Evolutionary conservation across 2,888 invertebrate species (phyloP), one percentile per base, ranked within the genome.

Genomic region (Acronicta psi): DNA sequence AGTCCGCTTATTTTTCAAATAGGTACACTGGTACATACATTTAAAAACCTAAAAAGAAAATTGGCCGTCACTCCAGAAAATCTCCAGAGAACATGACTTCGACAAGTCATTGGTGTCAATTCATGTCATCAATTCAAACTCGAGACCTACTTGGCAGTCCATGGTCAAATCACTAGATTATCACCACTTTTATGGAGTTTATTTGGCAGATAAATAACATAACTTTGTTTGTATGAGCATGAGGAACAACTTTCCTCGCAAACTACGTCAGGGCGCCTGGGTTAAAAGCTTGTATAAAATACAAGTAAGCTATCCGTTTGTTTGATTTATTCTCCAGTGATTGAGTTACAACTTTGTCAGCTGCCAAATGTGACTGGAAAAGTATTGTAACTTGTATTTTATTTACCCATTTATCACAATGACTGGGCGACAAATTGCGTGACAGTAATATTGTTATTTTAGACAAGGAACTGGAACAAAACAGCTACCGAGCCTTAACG

Each of bases 391-490:
- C 57, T 73, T 50, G 58, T 60, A 58, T 71, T 77, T 69, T 71
- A 77, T 71, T 69, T 60, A 31, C 45, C 57, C 73, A 78, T 82
- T 79, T 66, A 77, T 80, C 75, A 77, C 71, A 73, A 59, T 68
- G 69, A 62, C 69, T 68, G 42, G 31, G 59, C 59, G 73, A 72
- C 75, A 80, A 82, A 82, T 81, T 80, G 69, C 59, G 45, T 71
- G 77, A 78, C 76, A 76, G 60, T 72, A 73, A 79, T 79, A 83
- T 77, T 82, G 78, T 80, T 78, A 80, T 80, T 83, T 78, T 67
- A 78, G 80, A 73, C 69, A 72, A 46, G 52, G 65, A 80, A 69
- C 69, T 76, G 58, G 62, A 65, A 64, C 62, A 58, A 75, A 72
- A 75, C 68, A 70, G 66, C 72, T 60, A 65, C 53, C 49, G 51